phyloP scores from a whole-genome alignment of 2,888 invertebrate species.

The Nematopogon swammerdamellus region DNA sequence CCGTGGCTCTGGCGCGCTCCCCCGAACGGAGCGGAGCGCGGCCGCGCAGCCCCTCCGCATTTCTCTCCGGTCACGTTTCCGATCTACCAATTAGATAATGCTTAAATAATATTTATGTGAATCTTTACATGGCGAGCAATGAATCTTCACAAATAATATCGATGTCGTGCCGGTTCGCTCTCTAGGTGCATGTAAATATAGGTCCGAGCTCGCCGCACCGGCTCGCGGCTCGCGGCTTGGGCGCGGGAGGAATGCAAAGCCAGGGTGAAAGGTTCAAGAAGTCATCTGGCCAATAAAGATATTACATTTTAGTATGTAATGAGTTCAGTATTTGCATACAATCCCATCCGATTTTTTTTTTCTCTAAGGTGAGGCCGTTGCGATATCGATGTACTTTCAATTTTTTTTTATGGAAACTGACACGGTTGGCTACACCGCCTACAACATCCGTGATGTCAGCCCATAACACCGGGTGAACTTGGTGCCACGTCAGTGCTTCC shows the following conservation, averaged over 20 bases:
- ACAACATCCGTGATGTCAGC: no score
- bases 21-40: not conserved
- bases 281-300: not conserved
- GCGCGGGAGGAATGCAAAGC: not conserved
- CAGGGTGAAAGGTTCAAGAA: not conserved
- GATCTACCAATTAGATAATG: conserved; percentile 2
- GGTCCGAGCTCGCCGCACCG: not conserved
- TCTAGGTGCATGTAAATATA: not conserved
- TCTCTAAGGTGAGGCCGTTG: not conserved
- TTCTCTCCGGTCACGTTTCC: not conserved
- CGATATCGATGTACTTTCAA: no score
- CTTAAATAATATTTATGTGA: conserved; percentile 1
- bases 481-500: no score
- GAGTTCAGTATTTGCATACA: conserved; percentile 48
- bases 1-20: not conserved
- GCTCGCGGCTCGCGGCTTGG: not conserved
- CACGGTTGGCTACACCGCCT: no score
- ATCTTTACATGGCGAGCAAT: not conserved
- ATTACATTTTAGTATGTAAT: conserved; percentile 29
- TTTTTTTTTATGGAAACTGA: no score
- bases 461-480: no score
- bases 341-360: conserved; percentile 22
- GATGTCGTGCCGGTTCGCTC: not conserved
- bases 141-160: conserved; percentile 2
- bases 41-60: not conserved